Evolutionary conservation across 2,113 vertebrate species (phyloP), one percentile per base, ranked within the genome.

Genomic region (Chlamydotis undulata): DNA sequence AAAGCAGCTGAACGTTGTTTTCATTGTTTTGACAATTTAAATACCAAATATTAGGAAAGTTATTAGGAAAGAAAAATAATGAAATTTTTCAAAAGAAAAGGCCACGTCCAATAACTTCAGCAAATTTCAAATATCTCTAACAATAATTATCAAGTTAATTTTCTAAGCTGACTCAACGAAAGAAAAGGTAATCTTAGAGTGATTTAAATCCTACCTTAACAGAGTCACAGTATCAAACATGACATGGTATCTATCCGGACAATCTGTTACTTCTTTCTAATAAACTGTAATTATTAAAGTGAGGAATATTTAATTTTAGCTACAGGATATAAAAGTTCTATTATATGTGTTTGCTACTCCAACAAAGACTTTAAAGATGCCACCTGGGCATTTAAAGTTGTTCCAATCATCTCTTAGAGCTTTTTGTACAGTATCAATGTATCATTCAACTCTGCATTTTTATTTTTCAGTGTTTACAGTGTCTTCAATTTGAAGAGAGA

Each of bases 381-480:
- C 56, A 56, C 18, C 12, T 47, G 9, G 50, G 41, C 43, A 26
- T 56, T 75, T 65, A 28, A 76, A 77, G 19, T 53, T 61, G 13
- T 59, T 86, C 24, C 53, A 8, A 24, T 69, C 0, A 4, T 45
- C 9, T 76, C 18, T 55, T 56, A 21, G 12, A 4, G 2, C 1
- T 53, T 31, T 82, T 79, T 74, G 13, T 33, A 67, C 23, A 87
- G 19, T 52, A 57, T 45, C 23, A 43, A 41, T 28, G 4, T 60
- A 35, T 45, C 22, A 25, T 19, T 79, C 50, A 56, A 11, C 23
- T n/a, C 2, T 7, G 10, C 41, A 26, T 2, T 73, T 73, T 61
- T 61, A 39, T 60, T 74, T 92, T 77, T 73, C 5, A 6, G 10
- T 74, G n/a, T 63, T 93, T 83, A 69, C 50, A 45, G 17, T 19